Evolutionary conservation across 2,113 vertebrate genomes (phyloP).

Genomic region (Heterotilapia buettikoferi): DNA sequence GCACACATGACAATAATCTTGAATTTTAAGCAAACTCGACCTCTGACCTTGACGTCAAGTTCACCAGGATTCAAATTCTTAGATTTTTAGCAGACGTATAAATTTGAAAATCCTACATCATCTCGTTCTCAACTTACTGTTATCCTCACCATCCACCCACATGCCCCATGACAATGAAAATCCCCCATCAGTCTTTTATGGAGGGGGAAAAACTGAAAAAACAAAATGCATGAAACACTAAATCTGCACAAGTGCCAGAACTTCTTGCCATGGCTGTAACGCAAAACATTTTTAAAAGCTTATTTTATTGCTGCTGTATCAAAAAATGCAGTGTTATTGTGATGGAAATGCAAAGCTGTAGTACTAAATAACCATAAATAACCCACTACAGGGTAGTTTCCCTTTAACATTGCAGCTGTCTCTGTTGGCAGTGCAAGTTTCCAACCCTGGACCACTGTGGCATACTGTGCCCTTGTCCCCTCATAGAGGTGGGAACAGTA

Average conservation of each 20-base stretch:
- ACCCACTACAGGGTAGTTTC: fast-evolving
- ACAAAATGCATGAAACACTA: fast-evolving
- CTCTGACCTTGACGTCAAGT: not conserved
- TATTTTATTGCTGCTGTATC: not conserved
- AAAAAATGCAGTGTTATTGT: not conserved
- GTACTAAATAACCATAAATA: not conserved
- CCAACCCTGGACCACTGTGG: not conserved
- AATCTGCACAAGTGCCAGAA: not conserved
- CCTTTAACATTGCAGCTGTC: not conserved
- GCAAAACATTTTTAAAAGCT: not conserved
- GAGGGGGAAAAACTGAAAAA: not conserved
- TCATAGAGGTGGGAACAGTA: not conserved
- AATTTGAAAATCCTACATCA: not conserved
- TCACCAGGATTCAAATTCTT: not conserved
- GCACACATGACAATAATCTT: not conserved
- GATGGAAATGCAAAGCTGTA: not conserved
- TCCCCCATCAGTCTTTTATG: fast-evolving
- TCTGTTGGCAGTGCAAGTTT: not conserved
- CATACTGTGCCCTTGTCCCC: not conserved
- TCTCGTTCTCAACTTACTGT: not conserved
- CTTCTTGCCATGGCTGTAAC: fast-evolving
- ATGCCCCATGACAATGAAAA: fast-evolving
- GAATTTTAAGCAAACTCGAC: not conserved
- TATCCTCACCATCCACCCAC: not conserved
- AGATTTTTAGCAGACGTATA: not conserved